Conservation (phyloP, 2,888 invertebrate species). For the Lasioglossum figueresi region DNA sequence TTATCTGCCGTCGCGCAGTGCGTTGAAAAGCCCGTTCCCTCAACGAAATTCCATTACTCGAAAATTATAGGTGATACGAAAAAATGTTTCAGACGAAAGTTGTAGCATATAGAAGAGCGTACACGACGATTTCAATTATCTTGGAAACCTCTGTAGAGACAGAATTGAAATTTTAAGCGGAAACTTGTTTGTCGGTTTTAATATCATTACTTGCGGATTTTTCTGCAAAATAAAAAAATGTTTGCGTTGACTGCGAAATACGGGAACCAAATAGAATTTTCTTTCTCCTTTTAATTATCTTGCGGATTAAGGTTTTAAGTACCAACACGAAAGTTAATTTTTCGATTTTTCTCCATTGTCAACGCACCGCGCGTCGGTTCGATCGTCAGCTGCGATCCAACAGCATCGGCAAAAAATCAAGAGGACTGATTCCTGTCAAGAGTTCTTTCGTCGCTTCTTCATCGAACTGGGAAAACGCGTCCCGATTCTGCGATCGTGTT, state of each 20-base stretch:
- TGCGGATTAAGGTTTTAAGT: too few relatives aligned
- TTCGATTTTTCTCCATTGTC: too few relatives aligned
- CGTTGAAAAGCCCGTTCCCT: neutral
- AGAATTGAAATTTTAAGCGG: neutral
- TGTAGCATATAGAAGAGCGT: neutral
- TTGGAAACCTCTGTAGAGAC: neutral
- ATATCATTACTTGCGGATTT: too few relatives aligned
- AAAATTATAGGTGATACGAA: neutral
- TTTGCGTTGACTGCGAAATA: too few relatives aligned
- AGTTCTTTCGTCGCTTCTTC: conserved; percentile 22
- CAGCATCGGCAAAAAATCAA: conserved; percentile 7
- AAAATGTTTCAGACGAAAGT: neutral
- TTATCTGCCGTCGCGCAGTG: neutral
- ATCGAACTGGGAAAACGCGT: conserved; percentile 30
- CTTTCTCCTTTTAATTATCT: too few relatives aligned
- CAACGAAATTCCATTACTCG: neutral
- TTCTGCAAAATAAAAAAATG: too few relatives aligned
- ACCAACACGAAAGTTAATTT: too few relatives aligned
- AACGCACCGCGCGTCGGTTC: neutral
- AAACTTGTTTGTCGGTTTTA: neutral
- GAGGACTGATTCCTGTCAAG: neutral
- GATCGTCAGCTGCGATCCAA: neutral
- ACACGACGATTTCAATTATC: neutral
- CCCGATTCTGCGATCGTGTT: conserved; percentile 10
- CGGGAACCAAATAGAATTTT: too few relatives aligned